Conservation (phyloP, 2,888 invertebrate genomes). For the Isoperla grammatica region DNA sequence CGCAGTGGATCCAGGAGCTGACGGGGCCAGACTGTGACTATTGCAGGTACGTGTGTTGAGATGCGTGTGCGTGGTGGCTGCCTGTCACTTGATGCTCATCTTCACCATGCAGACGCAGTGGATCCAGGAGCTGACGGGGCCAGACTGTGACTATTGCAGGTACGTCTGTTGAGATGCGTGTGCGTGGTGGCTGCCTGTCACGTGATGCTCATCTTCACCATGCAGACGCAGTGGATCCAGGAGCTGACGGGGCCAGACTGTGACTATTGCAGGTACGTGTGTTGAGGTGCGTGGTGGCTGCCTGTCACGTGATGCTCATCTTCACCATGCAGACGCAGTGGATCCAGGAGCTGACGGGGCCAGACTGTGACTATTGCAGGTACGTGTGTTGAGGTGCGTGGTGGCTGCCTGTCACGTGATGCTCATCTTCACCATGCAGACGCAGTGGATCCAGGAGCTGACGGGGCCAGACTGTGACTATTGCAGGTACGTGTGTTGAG, state of each 20-base stretch:
- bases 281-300: slow-evolving; percentile 59
- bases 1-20: slow-evolving; percentile 73
- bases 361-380: slow-evolving; percentile 27
- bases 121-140: slow-evolving; percentile 58
- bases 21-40: slow-evolving; percentile 19
- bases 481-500: slow-evolving; percentile 48
- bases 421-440: slow-evolving; percentile 74
- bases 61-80: slow-evolving; percentile 66
- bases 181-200: slow-evolving; percentile 74
- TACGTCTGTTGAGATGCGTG: slow-evolving; percentile 54
- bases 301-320: slow-evolving; percentile 64
- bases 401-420: slow-evolving; percentile 70
- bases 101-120: slow-evolving; percentile 82
- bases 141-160: slow-evolving; percentile 27
- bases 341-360: slow-evolving; percentile 58
- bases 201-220: slow-evolving; percentile 64
- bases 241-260: slow-evolving; percentile 45
- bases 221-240: slow-evolving; percentile 81
- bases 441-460: slow-evolving; percentile 73
- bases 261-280: slow-evolving; percentile 25
- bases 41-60: slow-evolving; percentile 48
- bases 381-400: slow-evolving; percentile 46
- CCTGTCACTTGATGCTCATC: slow-evolving; percentile 64
- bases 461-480: slow-evolving; percentile 19
- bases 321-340: slow-evolving; percentile 82